These are phyloP conservation scores for Hystrix cristata DNA, from an alignment of 2,113 vertebrate species.

Conservation along the genomic window DNA sequence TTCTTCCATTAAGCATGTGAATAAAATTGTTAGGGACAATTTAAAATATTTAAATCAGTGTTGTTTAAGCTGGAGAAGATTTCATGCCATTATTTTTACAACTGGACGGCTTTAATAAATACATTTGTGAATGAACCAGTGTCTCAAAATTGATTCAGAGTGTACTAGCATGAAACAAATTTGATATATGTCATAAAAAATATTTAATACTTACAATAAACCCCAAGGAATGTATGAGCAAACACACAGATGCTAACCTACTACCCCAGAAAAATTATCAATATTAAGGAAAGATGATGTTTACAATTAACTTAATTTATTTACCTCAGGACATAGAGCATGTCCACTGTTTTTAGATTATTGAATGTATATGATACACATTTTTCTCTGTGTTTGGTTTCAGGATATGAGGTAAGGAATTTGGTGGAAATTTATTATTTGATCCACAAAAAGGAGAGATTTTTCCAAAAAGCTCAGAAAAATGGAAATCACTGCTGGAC, in stretches of 20 bases:
- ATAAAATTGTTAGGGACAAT: background rate
- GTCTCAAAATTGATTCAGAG: constrained; percentile 15
- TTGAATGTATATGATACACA: background rate
- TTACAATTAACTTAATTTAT: background rate
- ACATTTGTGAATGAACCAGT: background rate
- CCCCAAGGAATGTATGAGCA: background rate
- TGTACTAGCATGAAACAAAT: background rate
- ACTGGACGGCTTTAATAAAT: background rate
- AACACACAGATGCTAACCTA: background rate
- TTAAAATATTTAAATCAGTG: background rate
- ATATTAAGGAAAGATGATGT: background rate
- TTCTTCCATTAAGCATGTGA: background rate
- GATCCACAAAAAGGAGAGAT: background rate
- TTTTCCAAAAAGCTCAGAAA: constrained; percentile 31
- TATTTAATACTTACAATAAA: constrained; percentile 49
- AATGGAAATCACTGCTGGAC: background rate
- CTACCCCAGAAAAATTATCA: constrained; percentile 16
- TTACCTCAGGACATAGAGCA: background rate
- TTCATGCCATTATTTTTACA: background rate
- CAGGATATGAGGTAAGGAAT: background rate
- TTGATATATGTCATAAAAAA: background rate
- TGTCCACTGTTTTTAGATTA: background rate
- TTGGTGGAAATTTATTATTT: background rate
- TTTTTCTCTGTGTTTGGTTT: background rate
- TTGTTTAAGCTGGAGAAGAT: background rate